Base-by-base conservation (phyloP, 2,888 invertebrate genomes). In the Linnaemya tessellans region DNA sequence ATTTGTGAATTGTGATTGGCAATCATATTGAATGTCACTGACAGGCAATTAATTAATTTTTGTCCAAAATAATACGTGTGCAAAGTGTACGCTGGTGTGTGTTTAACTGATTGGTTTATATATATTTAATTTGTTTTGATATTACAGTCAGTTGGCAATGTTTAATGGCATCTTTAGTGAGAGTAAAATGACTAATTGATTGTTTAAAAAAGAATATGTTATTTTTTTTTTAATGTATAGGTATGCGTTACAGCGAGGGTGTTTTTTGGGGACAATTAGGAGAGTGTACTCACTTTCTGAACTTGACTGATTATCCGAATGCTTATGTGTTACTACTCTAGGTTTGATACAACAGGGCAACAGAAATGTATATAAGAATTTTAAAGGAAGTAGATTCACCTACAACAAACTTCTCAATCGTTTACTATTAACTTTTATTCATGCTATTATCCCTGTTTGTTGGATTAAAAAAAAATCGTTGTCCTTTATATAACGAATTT, bases 11-110 rank as follows among this genome's bases (percentile, higher is more conserved):
- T 75, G 62, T 80, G 75, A 80, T 80, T 83, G 77, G 43, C 62
- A 80, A 51, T 70, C 64, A 43, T 62, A 73, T 77, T 56, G 70
- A 58, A 60, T 80, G 79, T 38, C 75, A 75, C 25, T 80, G 85
- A 80, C 81, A 85, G 84, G 78, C 84, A 86, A 86, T 84, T 86
- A 86, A 86, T 86, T 84, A 84, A 75, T 82, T 30, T 71, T 74
- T 25, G n/a, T 18, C 51, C n/a, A 35, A 51, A 70, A 51, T 54
- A 20, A 49, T 51, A 73, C 68, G 60, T 67, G 1, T 62, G 22
- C 18, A 60, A 9, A 30, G 41, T 43, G 65, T 58, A 54, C 11
- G 20, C 22, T 38, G 43, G 18, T 51, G 13, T 70, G 25, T 51
- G 25, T 54, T 51, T 41, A 38, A 38, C 13, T 41, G 49, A 54